phyloP scores from a whole-genome alignment of 1,140 invertebrate genomes.

The Triops cancriformis region DNA sequence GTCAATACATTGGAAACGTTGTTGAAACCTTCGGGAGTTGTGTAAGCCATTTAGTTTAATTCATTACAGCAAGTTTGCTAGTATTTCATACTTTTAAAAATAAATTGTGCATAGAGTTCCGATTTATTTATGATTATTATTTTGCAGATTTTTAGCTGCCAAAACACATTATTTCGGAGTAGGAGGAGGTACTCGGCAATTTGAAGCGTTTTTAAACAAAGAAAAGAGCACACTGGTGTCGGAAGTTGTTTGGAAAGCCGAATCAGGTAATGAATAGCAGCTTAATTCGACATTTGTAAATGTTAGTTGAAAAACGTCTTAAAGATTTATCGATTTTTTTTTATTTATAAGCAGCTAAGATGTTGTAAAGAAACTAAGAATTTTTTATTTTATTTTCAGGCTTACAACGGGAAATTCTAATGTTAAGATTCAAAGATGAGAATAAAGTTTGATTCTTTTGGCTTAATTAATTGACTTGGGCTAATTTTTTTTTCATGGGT shows the following conservation, averaged over 20 bases:
- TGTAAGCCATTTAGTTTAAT: constrained; percentile 39
- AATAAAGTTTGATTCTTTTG: neutral
- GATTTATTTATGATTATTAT: constrained; percentile 24
- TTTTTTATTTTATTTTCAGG: neutral
- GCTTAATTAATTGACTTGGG: no score
- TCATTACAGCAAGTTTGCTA: neutral
- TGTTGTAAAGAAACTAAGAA: neutral
- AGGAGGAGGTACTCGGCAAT: constrained; percentile 49
- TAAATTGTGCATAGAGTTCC: constrained; percentile 20
- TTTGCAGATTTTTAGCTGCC: constrained; percentile 58
- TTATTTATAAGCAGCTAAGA: no score
- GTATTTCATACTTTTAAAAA: no score
- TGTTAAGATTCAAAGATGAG: neutral
- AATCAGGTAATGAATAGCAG: neutral
- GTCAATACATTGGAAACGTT: constrained; percentile 55
- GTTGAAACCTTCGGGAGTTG: constrained; percentile 55
- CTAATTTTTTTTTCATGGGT: no score
- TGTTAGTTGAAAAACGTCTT: neutral
- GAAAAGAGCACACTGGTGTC: neutral
- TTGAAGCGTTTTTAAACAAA: constrained; percentile 20
- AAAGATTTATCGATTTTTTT: no score
- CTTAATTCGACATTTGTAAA: neutral
- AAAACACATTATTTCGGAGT: constrained; percentile 87
- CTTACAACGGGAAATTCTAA: constrained; percentile 18
- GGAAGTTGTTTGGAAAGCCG: constrained; percentile 1